Conservation (phyloP, 2,113 vertebrate species). For the Mugil cephalus region DNA sequence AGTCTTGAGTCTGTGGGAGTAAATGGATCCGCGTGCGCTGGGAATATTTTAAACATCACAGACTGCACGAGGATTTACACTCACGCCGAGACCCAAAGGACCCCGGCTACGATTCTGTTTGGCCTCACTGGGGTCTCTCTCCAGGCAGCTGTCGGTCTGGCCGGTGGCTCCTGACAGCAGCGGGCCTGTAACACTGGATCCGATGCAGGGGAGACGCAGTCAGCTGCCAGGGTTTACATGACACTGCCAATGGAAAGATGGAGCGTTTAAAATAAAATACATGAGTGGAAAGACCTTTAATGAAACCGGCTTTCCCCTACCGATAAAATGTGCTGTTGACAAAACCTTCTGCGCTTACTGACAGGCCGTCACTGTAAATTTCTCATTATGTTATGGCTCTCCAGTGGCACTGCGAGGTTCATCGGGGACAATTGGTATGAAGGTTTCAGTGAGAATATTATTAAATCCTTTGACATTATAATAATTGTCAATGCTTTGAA, state of each 20-base stretch:
- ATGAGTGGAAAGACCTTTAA: constrained; percentile 66
- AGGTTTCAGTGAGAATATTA: too few relatives aligned
- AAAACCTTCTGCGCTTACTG: constrained; percentile 11
- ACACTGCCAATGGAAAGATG: constrained; percentile 73
- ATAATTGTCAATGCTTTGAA: too few relatives aligned
- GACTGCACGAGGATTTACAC: constrained; percentile 48
- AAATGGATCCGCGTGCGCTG: constrained; percentile 11
- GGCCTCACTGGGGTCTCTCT: constrained; percentile 54
- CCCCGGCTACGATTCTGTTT: constrained; percentile 49
- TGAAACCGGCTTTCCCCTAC: constrained; percentile 46
- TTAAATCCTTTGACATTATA: too few relatives aligned
- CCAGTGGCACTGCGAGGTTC: constrained; percentile 1
- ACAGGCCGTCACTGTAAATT: constrained; percentile 4
- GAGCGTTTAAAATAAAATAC: constrained; percentile 69
- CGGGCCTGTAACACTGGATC: constrained; percentile 63
- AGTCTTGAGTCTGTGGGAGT: constrained; percentile 23
- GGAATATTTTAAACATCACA: constrained; percentile 38
- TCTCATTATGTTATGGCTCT: constrained; percentile 1
- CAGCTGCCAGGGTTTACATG: constrained; percentile 68
- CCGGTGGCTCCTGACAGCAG: constrained; percentile 63
- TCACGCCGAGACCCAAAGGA: constrained; percentile 52
- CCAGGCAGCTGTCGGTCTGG: constrained; percentile 72
- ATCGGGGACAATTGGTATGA: too few relatives aligned
- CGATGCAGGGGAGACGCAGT: constrained; percentile 60
- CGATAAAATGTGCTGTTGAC: constrained; percentile 59